These are phyloP conservation scores for Clarias macrocephalus DNA, from an alignment of 2,113 vertebrate species.

Conservation along the genomic window DNA sequence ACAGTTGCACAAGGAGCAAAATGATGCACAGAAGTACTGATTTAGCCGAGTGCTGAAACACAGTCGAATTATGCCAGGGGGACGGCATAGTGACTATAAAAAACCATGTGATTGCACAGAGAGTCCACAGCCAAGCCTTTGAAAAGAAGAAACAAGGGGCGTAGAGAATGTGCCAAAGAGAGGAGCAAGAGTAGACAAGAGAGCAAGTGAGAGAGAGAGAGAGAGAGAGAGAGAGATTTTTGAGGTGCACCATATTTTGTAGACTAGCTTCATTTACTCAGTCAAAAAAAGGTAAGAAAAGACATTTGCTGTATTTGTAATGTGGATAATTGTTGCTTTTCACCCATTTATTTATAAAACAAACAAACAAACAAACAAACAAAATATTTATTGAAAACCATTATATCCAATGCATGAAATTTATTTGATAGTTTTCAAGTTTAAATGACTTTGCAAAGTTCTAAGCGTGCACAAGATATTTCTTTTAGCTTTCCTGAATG, in stretches of 20 bases:
- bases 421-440: neutral
- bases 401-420: neutral
- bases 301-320: neutral
- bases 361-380: no score
- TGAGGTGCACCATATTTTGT: neutral
- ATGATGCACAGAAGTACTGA: slow-evolving; percentile 1
- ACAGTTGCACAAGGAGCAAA: neutral
- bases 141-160: neutral
- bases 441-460: neutral
- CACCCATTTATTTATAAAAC: neutral
- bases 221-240: neutral
- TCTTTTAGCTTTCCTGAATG: neutral
- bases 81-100: neutral
- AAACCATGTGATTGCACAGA: slow-evolving; percentile 35
- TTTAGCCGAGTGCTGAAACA: neutral
- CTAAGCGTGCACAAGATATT: neutral
- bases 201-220: neutral
- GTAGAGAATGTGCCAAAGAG: neutral
- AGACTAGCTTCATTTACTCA: neutral
- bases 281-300: slow-evolving; percentile 60
- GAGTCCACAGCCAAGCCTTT: slow-evolving; percentile 32
- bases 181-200: neutral
- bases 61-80: neutral
- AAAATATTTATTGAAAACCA: neutral
- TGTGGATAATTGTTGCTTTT: neutral